A percentile compares a stretch with the other conserved stretches of the same genome.
phyloP scores from a whole-genome alignment of 1,140 invertebrate species.

The Cotesia glomerata region DNA sequence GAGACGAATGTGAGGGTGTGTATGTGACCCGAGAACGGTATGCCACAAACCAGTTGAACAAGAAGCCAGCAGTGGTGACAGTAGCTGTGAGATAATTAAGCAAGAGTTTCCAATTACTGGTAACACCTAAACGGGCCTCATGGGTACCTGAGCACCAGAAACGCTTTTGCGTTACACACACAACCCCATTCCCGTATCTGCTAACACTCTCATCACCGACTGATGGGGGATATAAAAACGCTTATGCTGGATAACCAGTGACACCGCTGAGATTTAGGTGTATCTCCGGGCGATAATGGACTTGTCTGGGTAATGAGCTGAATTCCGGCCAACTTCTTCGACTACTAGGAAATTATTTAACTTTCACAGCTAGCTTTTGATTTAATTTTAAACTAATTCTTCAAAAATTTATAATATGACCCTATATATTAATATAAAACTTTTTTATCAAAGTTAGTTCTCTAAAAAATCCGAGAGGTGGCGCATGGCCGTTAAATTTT shows the following conservation, averaged over 20 bases:
- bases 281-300: neutral
- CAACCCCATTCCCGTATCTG: neutral
- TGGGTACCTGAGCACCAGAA: constrained; percentile 13
- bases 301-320: constrained; percentile 18
- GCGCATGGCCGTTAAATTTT: neutral
- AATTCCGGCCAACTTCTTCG: constrained; percentile 17
- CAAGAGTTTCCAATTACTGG: constrained; percentile 49
- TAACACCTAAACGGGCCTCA: constrained; percentile 36
- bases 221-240: too few relatives aligned
- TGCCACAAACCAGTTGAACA: constrained; percentile 31
- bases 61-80: constrained; percentile 21
- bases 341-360: neutral
- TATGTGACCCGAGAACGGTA: neutral
- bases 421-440: neutral
- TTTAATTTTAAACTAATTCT: too few relatives aligned
- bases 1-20: too few relatives aligned
- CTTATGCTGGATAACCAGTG: too few relatives aligned
- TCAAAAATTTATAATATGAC: too few relatives aligned
- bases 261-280: too few relatives aligned
- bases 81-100: constrained; percentile 45
- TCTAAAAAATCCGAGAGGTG: neutral
- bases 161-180: neutral
- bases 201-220: neutral
- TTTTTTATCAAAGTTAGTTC: neutral
- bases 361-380: neutral